Evolutionary conservation across 1,140 invertebrate species (phyloP).

Genomic region (Zaprionus taronus): DNA sequence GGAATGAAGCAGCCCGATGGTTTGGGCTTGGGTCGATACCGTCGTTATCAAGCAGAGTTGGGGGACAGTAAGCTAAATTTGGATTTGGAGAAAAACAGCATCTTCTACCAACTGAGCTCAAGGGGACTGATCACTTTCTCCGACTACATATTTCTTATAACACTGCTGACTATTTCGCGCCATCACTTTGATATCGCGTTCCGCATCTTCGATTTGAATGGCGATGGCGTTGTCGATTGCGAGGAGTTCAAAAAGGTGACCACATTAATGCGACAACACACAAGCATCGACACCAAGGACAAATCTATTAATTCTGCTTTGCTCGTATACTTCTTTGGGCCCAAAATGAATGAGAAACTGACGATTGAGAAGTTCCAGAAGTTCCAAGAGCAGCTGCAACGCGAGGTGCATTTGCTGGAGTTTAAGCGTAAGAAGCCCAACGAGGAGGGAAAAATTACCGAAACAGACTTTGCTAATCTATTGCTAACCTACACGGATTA

Average conservation of each 20-base stretch:
- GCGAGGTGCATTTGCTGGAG: conserved; percentile 97
- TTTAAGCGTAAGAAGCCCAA: conserved; percentile 94
- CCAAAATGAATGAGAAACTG: conserved; percentile 93
- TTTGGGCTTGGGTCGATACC: conserved; percentile 97
- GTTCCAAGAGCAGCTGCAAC: conserved; percentile 97
- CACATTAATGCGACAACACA: conserved; percentile 96
- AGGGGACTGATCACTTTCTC: conserved; percentile 98
- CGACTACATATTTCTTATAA: conserved; percentile 99
- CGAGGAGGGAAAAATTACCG: conserved; percentile 93
- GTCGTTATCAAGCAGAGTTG: conserved; percentile 95
- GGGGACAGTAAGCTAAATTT: conserved; percentile 89
- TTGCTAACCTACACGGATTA: conserved; percentile 98
- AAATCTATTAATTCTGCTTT: conserved; percentile 93
- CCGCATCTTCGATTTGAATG: conserved; percentile 99
- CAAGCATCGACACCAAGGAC: conserved; percentile 93
- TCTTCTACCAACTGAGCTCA: conserved; percentile 98
- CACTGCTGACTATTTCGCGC: conserved; percentile 97
- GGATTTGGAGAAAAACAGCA: conserved; percentile 94
- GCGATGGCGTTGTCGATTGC: conserved; percentile 98
- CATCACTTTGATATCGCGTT: conserved; percentile 99
- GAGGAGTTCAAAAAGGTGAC: conserved; percentile 99
- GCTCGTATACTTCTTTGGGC: conserved; percentile 96
- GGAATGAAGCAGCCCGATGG: conserved; percentile 98
- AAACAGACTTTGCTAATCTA: conserved; percentile 97
- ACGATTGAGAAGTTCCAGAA: conserved; percentile 97